Conservation (phyloP, 2,113 vertebrate genomes). For the Redunca redunca region DNA sequence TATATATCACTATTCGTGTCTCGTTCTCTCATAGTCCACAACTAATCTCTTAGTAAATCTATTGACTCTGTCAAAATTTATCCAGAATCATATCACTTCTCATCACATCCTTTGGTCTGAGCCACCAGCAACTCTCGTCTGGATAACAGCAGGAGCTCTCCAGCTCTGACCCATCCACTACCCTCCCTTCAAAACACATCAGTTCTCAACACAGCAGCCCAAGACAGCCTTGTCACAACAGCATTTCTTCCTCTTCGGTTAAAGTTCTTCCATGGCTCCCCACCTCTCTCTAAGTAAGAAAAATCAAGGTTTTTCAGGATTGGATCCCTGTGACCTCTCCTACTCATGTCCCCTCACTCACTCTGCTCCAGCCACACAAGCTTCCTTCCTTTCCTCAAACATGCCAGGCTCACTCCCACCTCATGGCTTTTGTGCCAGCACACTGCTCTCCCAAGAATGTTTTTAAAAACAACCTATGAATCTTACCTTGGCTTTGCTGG, state of each 20-base stretch:
- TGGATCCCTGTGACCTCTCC: not conserved
- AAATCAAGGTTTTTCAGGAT: not conserved
- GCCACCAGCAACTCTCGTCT: not conserved
- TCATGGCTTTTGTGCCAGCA: not conserved
- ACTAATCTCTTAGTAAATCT: not conserved
- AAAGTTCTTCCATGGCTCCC: not conserved
- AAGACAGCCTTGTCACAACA: not conserved
- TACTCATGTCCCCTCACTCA: not conserved
- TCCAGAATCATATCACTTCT: not conserved
- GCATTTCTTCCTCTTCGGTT: not conserved
- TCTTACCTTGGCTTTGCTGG: conserved; percentile 89
- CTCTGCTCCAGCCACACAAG: not conserved
- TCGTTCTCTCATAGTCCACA: not conserved
- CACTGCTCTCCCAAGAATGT: not conserved
- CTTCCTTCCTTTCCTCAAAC: not conserved
- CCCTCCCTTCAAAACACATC: too few relatives aligned
- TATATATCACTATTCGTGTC: not conserved
- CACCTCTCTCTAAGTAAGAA: not conserved
- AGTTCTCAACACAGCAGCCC: not conserved
- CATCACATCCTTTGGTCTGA: not conserved
- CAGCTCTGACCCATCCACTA: not conserved
- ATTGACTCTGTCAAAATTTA: not conserved
- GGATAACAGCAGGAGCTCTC: not conserved
- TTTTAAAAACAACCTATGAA: not conserved
- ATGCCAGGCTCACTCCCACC: not conserved